Evolutionary conservation across 1,140 invertebrate genomes (phyloP).

Genomic region (Drosophila obscura): DNA sequence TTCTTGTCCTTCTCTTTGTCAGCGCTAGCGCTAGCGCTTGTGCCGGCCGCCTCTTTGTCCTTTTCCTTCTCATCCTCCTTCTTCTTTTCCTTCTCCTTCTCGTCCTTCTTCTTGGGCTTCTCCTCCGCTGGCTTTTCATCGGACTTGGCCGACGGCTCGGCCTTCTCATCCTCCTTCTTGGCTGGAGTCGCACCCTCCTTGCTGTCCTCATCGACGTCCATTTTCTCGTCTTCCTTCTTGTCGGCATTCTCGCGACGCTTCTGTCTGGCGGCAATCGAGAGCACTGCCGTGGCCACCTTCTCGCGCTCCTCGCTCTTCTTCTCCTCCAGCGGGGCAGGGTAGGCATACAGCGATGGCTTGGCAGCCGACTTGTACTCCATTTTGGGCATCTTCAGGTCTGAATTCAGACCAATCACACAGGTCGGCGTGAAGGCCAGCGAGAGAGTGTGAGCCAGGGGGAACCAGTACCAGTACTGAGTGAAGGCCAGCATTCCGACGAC

Average conservation of each 20-base stretch:
- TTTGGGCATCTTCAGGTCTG: constrained; percentile 98
- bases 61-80: constrained; percentile 78
- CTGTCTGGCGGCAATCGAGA: constrained; percentile 97
- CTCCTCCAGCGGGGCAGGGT: constrained; percentile 98
- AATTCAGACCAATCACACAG: constrained; percentile 97
- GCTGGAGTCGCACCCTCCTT: constrained; percentile 86
- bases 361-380: constrained; percentile 96
- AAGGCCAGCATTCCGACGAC: constrained; percentile 99
- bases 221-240: constrained; percentile 87
- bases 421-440: constrained; percentile 98
- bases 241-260: constrained; percentile 89
- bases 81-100: constrained; percentile 84
- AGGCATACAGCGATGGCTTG: constrained; percentile 97
- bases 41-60: constrained; percentile 84
- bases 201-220: constrained; percentile 89
- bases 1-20: constrained; percentile 84
- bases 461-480: constrained; percentile 99
- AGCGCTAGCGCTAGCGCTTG: constrained; percentile 40
- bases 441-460: constrained; percentile 97
- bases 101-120: constrained; percentile 85
- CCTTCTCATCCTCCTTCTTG: constrained; percentile 86
- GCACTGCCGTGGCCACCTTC: constrained; percentile 97
- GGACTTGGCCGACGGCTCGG: constrained; percentile 84
- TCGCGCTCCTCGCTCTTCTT: constrained; percentile 99
- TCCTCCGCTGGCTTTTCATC: constrained; percentile 77